Base-by-base conservation (phyloP, 2,797 vertebrate genomes). In the Crax fasciolata region DNA sequence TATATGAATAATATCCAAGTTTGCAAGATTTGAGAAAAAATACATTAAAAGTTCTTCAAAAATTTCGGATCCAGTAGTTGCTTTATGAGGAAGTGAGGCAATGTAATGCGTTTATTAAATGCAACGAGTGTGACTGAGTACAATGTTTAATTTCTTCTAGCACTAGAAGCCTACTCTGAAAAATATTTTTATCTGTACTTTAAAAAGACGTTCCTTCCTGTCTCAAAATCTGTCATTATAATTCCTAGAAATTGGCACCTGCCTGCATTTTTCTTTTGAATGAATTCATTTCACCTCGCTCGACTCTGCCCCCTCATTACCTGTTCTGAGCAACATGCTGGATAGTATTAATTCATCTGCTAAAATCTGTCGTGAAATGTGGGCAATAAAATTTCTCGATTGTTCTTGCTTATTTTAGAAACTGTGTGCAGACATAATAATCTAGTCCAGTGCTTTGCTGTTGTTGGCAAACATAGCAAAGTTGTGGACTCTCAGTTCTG, bases 241-340 rank as follows among this genome's bases (percentile, higher is more conserved):
- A 87, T 96, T 95, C 67, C 86, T 30, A 87, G 62, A 93, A 93
- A 83, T 20, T 96, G 91, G 55, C 75, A 87, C 44, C 75, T 96
- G 41, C 30, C 16, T 80, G 28, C 38, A 61, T 81, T 85, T 94
- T 93, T 61, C 51, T 81, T 94, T 76, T 68, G 39, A 97, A 61
- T 73, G 9, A 61, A 66, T 95, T 94, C 30, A 68, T 84, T 94
- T 96, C 38, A 72, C 49, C 15, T 67, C 70, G 20, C 58, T 93
- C 74, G 32, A 87, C 41, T 54, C 80, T 85, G 58, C 87, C 77
- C 76, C 32, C 52, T 88, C 46, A 39, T 84, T 82, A n/a, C 32
- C 77, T 73, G 32, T 54, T 94, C 13, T 74, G 77, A 87, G 58
- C 21, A 66, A 52, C 11, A 68, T n/a, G 43, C 74, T 66, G 19